Base-by-base conservation (phyloP, 2,113 vertebrate genomes). In the Antechinus flavipes region DNA sequence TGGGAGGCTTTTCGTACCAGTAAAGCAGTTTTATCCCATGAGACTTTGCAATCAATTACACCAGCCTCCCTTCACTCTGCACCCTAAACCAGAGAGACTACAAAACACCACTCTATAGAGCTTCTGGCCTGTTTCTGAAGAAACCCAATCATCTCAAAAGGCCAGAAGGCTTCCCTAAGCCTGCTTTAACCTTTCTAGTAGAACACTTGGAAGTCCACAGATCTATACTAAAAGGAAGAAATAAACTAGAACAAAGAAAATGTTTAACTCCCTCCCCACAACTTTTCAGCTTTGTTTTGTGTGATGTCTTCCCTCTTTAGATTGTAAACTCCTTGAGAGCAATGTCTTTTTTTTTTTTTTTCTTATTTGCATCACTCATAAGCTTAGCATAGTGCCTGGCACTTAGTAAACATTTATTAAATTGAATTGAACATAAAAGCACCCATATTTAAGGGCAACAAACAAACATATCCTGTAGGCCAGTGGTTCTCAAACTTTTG, bases 1-100 rank as follows among this genome's bases (percentile, higher is more conserved):
- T 46, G 68, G 52, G 94, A 93, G 54, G 27, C 58, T 92, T 93
- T 97, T 94, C 61, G 61, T 94, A 90, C 54, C 92, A 50, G 42
- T 90, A 93, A 93, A 90, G 16, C 61, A 46, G 47, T 22, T 56
- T 56, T 93, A 95, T 95, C 91, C 96, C 61, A 91, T 19, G 12
- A 68, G 89, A 55, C 54, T 91, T 58, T 94, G 54, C 16, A 30
- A 30, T 93, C 89, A 89, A 26, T 55, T 55, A 30, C n/a, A 76
- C 14, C 68, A 76, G 16, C 68, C n/a, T 23, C 16, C n/a, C 16
- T 84, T 35, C 68, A 84, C 68, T 23, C 35, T 76, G 35, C 14
- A 61, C 35, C 68, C 68, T 16, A 76, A 19, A 19, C 68, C 35
- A n/a, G 68, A n/a, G 16, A 76, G 35, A 35, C 68, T n/a, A 2